phyloP scores from a whole-genome alignment of 92 coral and sea anemone species.

The Parazoanthus atlanticus region DNA sequence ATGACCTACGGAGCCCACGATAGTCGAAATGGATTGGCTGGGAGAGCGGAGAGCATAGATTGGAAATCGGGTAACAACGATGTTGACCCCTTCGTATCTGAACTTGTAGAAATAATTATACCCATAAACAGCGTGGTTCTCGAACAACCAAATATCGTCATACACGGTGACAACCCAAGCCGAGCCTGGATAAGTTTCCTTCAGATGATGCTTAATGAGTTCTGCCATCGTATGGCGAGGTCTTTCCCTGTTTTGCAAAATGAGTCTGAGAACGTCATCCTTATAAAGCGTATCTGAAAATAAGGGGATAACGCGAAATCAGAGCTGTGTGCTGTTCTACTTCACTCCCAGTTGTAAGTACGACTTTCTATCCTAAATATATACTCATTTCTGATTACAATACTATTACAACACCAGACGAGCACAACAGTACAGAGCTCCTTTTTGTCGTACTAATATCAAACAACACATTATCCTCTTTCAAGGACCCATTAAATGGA shows the following conservation, averaged over 20 bases:
- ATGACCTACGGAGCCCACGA: background rate
- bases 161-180: conserved; percentile 30
- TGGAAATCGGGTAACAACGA: conserved; percentile 38
- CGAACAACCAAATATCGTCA: background rate
- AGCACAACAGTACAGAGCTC: too few species aligned
- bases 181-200: background rate
- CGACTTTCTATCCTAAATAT: background rate
- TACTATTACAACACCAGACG: too few species aligned
- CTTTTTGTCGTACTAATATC: too few species aligned
- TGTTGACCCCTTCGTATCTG: conserved; percentile 26
- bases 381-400: too few species aligned
- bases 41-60: background rate
- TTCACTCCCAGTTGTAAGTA: too few species aligned
- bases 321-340: background rate
- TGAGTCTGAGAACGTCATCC: conserved; percentile 36
- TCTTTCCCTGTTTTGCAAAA: background rate
- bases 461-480: too few species aligned
- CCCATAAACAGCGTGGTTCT: background rate
- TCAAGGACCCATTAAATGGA: too few species aligned
- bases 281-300: conserved; percentile 26
- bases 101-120: background rate
- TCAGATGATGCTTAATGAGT: background rate
- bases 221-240: background rate
- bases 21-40: background rate
- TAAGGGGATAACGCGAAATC: background rate